phyloP scores from a whole-genome alignment of 2,888 invertebrate genomes.

The Meloe dianella region DNA sequence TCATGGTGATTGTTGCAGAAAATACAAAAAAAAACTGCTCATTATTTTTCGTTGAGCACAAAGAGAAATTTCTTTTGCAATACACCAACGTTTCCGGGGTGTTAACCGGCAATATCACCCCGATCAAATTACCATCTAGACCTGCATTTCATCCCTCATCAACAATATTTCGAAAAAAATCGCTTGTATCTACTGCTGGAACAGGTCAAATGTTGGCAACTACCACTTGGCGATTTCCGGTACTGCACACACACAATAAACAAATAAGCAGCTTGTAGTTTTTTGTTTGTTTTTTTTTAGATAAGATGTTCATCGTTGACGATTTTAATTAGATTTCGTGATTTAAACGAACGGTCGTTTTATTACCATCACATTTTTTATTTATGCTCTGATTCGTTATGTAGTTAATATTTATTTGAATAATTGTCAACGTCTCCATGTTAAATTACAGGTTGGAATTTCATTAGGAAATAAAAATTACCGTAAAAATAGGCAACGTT shows the following conservation, averaged over 20 bases:
- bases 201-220: slow-evolving; percentile 16
- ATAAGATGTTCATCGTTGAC: too few species aligned
- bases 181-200: neutral
- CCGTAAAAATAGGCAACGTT: neutral
- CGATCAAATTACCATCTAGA: neutral
- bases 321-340: neutral
- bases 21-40: too few species aligned
- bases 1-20: too few species aligned
- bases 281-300: neutral
- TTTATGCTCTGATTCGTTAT: slow-evolving; percentile 16
- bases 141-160: neutral
- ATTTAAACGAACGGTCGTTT: neutral
- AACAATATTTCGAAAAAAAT: neutral
- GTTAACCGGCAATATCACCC: neutral
- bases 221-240: neutral
- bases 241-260: neutral
- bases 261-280: neutral
- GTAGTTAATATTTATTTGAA: neutral
- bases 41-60: too few species aligned
- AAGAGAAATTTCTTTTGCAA: neutral
- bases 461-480: neutral
- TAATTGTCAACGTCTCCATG: slow-evolving; percentile 14
- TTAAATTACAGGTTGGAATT: slow-evolving; percentile 14
- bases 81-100: slow-evolving; percentile 2
- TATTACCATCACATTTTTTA: neutral